phyloP scores from a whole-genome alignment of 1,140 invertebrate species.

The Eufriesea mexicana region DNA sequence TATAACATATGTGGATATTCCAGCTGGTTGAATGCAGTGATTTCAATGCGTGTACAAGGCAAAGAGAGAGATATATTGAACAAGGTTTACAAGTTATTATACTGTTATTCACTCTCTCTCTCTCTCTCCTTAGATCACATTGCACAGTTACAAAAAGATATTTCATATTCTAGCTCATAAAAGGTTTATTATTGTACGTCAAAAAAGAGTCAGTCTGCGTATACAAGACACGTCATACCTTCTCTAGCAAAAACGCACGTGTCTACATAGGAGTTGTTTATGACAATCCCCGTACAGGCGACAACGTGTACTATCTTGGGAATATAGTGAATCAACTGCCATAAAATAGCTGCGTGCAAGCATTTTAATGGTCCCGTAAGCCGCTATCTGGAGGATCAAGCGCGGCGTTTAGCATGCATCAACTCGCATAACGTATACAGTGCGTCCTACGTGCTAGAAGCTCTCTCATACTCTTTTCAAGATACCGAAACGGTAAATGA shows the following conservation, averaged over 20 bases:
- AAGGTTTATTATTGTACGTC: background rate
- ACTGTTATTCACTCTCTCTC: no score
- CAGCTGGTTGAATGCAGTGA: background rate
- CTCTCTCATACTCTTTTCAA: background rate
- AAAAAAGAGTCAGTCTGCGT: background rate
- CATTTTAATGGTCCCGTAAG: slow-evolving; percentile 40
- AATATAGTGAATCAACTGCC: slow-evolving; percentile 48
- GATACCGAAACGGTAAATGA: slow-evolving; percentile 47
- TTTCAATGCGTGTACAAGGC: background rate
- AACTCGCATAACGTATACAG: slow-evolving; percentile 25
- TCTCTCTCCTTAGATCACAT: background rate
- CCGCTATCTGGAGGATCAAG: slow-evolving; percentile 38
- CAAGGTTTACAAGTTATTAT: no score
- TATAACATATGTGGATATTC: background rate
- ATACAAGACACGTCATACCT: background rate
- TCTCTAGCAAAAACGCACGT: slow-evolving; percentile 7
- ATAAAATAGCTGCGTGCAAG: slow-evolving; percentile 55
- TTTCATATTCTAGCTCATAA: background rate
- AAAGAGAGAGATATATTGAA: background rate
- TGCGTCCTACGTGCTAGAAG: slow-evolving; percentile 39
- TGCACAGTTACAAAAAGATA: background rate
- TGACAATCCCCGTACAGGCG: slow-evolving; percentile 1
- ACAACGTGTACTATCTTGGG: slow-evolving; percentile 13
- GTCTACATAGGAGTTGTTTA: slow-evolving; percentile 20
- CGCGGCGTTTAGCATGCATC: slow-evolving; percentile 49